Evolutionary conservation across 2,797 vertebrate genomes (phyloP).

Genomic region (Adrianichthys oophorus): DNA sequence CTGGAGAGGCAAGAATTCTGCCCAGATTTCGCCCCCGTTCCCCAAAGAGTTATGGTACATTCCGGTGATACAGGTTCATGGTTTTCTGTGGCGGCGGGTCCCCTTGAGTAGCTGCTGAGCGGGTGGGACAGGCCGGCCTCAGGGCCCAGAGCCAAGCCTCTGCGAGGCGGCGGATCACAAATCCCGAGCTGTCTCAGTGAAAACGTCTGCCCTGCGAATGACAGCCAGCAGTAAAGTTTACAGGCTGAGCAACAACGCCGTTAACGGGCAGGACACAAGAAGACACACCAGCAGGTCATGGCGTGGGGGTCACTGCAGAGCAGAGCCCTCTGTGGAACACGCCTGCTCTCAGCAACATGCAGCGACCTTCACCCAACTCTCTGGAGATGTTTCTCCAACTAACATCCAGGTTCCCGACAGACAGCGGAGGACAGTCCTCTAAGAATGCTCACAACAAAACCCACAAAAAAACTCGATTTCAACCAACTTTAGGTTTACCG

Average conservation of each 20-base stretch:
- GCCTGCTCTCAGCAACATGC: too few species aligned
- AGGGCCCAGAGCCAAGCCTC: constrained; percentile 93
- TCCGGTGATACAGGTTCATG: constrained; percentile 93
- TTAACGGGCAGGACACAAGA: constrained; percentile 49
- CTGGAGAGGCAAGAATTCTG: constrained; percentile 95
- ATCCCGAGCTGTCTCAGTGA: constrained; percentile 97
- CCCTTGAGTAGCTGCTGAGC: constrained; percentile 87
- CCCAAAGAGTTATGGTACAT: constrained; percentile 94
- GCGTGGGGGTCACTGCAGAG: constrained; percentile 5
- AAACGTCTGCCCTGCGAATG: constrained; percentile 91
- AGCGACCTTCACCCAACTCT: too few species aligned
- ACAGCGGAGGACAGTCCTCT: too few species aligned
- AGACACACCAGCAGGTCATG: constrained; percentile 22
- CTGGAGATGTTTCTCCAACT: too few species aligned
- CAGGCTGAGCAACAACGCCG: constrained; percentile 55
- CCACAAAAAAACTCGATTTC: too few species aligned
- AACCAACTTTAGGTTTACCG: background rate
- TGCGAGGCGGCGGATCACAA: constrained; percentile 90
- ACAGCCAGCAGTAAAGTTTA: constrained; percentile 69
- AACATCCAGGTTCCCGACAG: too few species aligned
- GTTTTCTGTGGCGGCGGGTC: constrained; percentile 87
- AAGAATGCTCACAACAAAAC: too few species aligned
- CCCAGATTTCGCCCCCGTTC: constrained; percentile 89
- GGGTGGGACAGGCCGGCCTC: constrained; percentile 94
- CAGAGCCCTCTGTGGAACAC: too few species aligned